phyloP scores from a whole-genome alignment of 2,888 invertebrate species.

The Druceiella hillmani region DNA sequence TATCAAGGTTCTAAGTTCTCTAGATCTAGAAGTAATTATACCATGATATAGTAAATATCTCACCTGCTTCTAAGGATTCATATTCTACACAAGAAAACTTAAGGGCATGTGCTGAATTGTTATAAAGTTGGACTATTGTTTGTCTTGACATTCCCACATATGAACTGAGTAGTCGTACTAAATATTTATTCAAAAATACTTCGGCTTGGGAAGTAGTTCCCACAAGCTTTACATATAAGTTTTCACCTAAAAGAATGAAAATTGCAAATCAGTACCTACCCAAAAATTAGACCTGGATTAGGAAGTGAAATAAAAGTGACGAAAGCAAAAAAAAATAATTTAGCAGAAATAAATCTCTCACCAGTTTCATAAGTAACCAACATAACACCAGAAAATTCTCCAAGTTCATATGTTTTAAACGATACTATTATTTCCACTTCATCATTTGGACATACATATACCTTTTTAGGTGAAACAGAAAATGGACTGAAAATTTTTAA shows the following conservation, averaged over 20 bases:
- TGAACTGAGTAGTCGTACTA: slow-evolving; percentile 51
- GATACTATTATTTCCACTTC: slow-evolving; percentile 44
- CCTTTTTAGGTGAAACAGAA: slow-evolving; percentile 47
- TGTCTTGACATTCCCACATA: slow-evolving; percentile 53
- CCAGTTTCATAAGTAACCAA: slow-evolving; percentile 39
- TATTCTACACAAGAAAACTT: slow-evolving; percentile 55
- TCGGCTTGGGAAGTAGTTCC: slow-evolving; percentile 43
- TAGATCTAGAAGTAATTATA: background rate
- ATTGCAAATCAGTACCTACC: slow-evolving; percentile 6
- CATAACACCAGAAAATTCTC: slow-evolving; percentile 35
- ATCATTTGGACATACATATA: slow-evolving; percentile 43
- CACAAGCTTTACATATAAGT: slow-evolving; percentile 37
- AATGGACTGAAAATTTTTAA: slow-evolving; percentile 41
- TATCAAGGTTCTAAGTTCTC: background rate
- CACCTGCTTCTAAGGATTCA: slow-evolving; percentile 38
- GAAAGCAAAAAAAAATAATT: background rate
- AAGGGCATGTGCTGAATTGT: slow-evolving; percentile 49
- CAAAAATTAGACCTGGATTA: background rate
- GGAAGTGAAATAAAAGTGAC: background rate
- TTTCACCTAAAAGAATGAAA: slow-evolving; percentile 40
- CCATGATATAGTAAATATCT: slow-evolving; percentile 15
- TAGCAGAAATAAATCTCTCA: slow-evolving; percentile 19
- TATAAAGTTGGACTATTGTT: slow-evolving; percentile 45
- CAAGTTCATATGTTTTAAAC: slow-evolving; percentile 46
- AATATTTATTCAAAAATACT: slow-evolving; percentile 45